Evolutionary conservation across 2,113 vertebrate genomes (phyloP), one percentile per base, ranked within the genome.

Genomic region (Cyprinus carpio): DNA sequence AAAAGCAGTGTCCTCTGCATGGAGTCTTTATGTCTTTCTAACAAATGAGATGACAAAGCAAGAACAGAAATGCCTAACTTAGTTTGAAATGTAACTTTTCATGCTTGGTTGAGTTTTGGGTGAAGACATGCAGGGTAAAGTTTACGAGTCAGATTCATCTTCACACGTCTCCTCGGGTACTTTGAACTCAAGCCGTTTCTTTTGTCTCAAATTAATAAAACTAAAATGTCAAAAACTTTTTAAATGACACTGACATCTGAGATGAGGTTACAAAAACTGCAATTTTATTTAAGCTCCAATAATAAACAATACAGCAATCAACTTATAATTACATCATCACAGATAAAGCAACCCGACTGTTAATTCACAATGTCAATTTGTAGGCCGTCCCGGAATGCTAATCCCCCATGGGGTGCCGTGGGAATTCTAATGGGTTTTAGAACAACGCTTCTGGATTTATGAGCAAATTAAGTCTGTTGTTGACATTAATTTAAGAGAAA

Each of bases 11-110:
- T 60, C 18, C 16, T 16, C 84, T 43, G 13, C 5, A 54, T 49
- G 8, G 0, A 51, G 20, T 37, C 77, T 84, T 69, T 0, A 23
- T 31, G 20, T 51, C 67, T 84, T 69, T 0, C 15, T 31, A 16
- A 2, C 23, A 18, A 16, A 5, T 71, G 25, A 67, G 83, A 43
- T 85, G 76, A 83, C 76, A 75, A 62, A 75, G 75, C 69, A 29
- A 23, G 20, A 43, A 72, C 49, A 83, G 40, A 76, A 82, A 78
- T 65, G 16, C 84, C 86, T 84, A 89, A 87, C 71, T 25, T 12
- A 40, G n/a, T 65, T 62, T 83, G 60, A 75, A 8, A 37, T 87
- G 72, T 87, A 86, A 90, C 88, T 75, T 31, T 40, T 80, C 5
- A 15, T 64, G 69, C 79, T 75, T 8, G 69, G 58, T 65, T 82